Evolutionary conservation across 2,797 vertebrate genomes (phyloP).

Genomic region (Neostethus bicornis): DNA sequence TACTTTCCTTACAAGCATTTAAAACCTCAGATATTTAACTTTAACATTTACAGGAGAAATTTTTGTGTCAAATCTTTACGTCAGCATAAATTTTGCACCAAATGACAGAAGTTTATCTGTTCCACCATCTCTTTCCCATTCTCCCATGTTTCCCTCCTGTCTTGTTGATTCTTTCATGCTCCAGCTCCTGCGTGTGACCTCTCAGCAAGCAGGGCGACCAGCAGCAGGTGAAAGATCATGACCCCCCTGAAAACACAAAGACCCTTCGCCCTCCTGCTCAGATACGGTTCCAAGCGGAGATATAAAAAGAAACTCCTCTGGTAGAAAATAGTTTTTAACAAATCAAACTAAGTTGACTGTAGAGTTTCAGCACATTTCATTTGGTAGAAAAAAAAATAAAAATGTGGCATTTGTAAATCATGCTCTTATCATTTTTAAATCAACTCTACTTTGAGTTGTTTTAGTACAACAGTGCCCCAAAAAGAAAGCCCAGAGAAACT

Average conservation of each 20-base stretch:
- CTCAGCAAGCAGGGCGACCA: conserved; percentile 51
- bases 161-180: conserved; percentile 53
- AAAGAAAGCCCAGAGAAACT: neutral
- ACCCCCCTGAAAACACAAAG: conserved; percentile 58
- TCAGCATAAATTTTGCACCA: neutral
- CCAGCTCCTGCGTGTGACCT: conserved; percentile 62
- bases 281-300: conserved; percentile 40
- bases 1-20: conserved; percentile 3
- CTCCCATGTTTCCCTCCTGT: conserved; percentile 9
- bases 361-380: conserved; percentile 14
- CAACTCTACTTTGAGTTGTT: conserved; percentile 4
- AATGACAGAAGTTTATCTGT: neutral
- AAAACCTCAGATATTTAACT: conserved; percentile 7
- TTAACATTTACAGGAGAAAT: neutral
- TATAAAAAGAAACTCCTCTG: conserved; percentile 49
- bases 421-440: neutral
- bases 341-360: conserved; percentile 19
- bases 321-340: conserved; percentile 42
- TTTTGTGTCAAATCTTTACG: neutral
- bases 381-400: no score
- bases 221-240: conserved; percentile 71
- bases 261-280: conserved; percentile 33
- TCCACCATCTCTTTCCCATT: conserved; percentile 9
- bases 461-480: neutral
- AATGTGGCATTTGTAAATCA: no score